These are phyloP conservation scores for Trachelipus rathkii DNA, from an alignment of 1,140 invertebrate species.

Conservation along the genomic window DNA sequence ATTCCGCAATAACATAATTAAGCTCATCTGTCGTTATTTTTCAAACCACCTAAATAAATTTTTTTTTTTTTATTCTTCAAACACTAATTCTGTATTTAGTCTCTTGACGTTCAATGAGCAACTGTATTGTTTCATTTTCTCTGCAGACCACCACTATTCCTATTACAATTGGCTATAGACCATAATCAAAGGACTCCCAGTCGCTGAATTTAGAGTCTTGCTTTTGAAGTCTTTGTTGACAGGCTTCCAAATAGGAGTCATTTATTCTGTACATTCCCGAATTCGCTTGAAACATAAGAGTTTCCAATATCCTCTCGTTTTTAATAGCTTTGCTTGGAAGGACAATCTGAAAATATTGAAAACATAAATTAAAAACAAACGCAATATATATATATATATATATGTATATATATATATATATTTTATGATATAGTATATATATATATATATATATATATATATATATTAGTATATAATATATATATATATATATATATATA, in stretches of 20 bases:
- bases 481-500: too few relatives aligned
- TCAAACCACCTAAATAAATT: neutral
- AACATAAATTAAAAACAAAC: too few relatives aligned
- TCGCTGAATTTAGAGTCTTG: constrained; percentile 77
- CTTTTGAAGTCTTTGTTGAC: constrained; percentile 77
- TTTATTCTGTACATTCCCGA: constrained; percentile 87
- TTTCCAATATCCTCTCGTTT: constrained; percentile 86
- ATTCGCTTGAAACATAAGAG: constrained; percentile 87
- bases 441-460: too few relatives aligned
- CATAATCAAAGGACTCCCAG: constrained; percentile 72
- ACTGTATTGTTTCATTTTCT: neutral
- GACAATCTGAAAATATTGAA: constrained; percentile 63
- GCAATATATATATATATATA: too few relatives aligned
- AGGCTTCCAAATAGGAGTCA: constrained; percentile 79
- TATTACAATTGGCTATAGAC: constrained; percentile 51
- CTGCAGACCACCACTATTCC: constrained; percentile 1
- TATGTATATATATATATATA: too few relatives aligned
- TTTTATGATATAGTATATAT: too few relatives aligned
- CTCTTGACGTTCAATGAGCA: neutral
- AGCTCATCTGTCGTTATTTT: too few relatives aligned
- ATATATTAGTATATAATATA: too few relatives aligned
- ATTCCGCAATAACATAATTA: too few relatives aligned
- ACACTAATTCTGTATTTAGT: neutral
- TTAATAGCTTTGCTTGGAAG: constrained; percentile 87
- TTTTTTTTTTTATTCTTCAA: neutral